These are phyloP conservation scores for Bradypodion ventrale DNA, from an alignment of 2,797 vertebrate genomes.

Conservation along the genomic window DNA sequence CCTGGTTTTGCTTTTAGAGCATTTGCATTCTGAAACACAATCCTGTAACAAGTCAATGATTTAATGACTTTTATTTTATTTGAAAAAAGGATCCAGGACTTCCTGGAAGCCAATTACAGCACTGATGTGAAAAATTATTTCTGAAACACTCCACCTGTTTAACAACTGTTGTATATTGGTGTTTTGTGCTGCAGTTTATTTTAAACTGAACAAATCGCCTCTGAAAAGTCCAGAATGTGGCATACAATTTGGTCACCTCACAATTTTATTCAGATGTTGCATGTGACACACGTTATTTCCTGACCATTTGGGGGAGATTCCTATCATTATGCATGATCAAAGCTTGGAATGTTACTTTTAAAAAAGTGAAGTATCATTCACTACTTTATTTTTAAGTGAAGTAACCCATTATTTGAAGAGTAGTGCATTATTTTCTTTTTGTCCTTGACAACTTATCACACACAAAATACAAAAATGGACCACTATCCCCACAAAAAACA, in stretches of 20 bases:
- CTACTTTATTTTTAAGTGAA: neutral
- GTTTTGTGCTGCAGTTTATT: neutral
- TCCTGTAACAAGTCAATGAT: neutral
- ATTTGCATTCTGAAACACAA: neutral
- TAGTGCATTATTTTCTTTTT: neutral
- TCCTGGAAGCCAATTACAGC: slow-evolving; percentile 2
- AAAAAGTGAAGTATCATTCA: neutral
- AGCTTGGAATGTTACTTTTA: neutral
- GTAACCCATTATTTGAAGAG: neutral
- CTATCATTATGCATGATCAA: neutral
- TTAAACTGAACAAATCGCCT: neutral
- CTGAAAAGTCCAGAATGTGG: neutral
- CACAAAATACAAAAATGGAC: neutral
- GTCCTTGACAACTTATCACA: neutral
- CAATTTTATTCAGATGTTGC: neutral
- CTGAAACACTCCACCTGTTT: neutral
- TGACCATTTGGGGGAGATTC: rapidly evolving
- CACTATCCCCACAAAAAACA: too few species aligned
- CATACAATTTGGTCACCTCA: neutral
- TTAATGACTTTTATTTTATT: neutral
- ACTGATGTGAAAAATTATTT: neutral
- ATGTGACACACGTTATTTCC: neutral
- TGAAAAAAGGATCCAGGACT: neutral
- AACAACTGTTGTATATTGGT: neutral
- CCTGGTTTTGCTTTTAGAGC: neutral